Conservation (phyloP, 2,888 invertebrate genomes). For the Tenthredo amoena region DNA sequence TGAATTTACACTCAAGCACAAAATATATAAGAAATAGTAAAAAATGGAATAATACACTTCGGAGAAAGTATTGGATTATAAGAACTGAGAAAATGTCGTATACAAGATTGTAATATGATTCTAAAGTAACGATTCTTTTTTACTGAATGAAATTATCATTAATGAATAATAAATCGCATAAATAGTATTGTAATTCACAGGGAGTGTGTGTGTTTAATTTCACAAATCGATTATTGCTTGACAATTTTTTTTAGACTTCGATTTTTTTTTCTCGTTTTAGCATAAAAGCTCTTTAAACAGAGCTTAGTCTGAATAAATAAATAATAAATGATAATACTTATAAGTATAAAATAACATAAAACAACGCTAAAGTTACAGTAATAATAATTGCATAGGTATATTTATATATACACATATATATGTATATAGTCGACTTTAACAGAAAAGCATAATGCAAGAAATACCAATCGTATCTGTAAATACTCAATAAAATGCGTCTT, state of each 20-base stretch:
- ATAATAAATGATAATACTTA: conserved; percentile 52
- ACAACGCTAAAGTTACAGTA: conserved; percentile 34
- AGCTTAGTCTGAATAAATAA: conserved; percentile 45
- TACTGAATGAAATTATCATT: not conserved
- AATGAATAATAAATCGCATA: conserved; percentile 9
- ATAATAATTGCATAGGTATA: conserved; percentile 21
- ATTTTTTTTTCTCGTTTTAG: not conserved
- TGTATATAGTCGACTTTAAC: conserved; percentile 3
- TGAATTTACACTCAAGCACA: not conserved
- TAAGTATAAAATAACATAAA: conserved; percentile 49
- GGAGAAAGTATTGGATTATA: not conserved
- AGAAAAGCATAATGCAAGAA: conserved; percentile 50
- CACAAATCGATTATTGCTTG: conserved; percentile 67
- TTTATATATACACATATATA: not conserved
- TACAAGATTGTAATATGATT: conserved; percentile 30
- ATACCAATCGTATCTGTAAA: conserved; percentile 7
- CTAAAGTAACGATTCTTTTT: not conserved
- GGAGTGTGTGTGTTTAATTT: conserved; percentile 62
- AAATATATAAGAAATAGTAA: not conserved
- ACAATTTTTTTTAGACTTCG: conserved; percentile 46
- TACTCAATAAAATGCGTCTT: conserved; percentile 12
- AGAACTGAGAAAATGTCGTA: conserved; percentile 15
- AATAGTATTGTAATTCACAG: conserved; percentile 39
- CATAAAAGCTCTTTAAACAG: conserved; percentile 44
- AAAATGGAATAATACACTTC: not conserved